Base-by-base conservation (phyloP, 1,140 invertebrate species). In the Zaprionus gabonicus region DNA sequence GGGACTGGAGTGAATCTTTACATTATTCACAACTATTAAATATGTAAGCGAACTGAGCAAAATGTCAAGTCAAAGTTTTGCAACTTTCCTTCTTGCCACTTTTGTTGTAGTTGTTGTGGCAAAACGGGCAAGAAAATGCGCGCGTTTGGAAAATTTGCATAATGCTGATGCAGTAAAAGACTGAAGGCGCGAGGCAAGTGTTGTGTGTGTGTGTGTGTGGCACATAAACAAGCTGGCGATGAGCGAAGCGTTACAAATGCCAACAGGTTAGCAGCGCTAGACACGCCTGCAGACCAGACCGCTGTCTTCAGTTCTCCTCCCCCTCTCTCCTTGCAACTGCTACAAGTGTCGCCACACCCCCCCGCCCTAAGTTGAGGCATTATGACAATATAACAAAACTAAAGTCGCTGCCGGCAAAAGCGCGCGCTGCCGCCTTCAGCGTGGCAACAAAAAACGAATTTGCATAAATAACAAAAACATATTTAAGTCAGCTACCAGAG, bases 391-490 rank as follows among this genome's bases (percentile, higher is more conserved):
- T 76, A 88, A 90, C 81, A 88, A 87, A 84, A 71, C 83, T 77
- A 80, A 87, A 78, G 80, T 77, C 67, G 82, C 69, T 71, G 15
- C 38, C 75, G 60, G 60, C 73, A 34, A 34, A 34, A 34, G 70
- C 51, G 28, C 51, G 10, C 25, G 25, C 53, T 56, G 12, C 25
- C 62, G 70, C 27, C 60, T 36, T 60, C 56, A 49, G 57, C 23
- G 70, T 64, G 64, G 75, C 71, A 74, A 90, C 73, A 90, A 74
- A 88, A 88, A 88, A 90, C 81, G 81, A 88, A 88, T 88, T 88
- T 88, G 81, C 84, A 88, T 88, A 88, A 88, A 88, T 88, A 88
- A 88, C 81, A 88, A 88, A 88, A 88, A 88, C 84, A 88, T 88
- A 88, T 88, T 88, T 88, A 88, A 88, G 85, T 78, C 78, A 76